These are phyloP conservation scores for Keiferia lycopersicella DNA, from an alignment of 2,888 invertebrate species.

Conservation along the genomic window DNA sequence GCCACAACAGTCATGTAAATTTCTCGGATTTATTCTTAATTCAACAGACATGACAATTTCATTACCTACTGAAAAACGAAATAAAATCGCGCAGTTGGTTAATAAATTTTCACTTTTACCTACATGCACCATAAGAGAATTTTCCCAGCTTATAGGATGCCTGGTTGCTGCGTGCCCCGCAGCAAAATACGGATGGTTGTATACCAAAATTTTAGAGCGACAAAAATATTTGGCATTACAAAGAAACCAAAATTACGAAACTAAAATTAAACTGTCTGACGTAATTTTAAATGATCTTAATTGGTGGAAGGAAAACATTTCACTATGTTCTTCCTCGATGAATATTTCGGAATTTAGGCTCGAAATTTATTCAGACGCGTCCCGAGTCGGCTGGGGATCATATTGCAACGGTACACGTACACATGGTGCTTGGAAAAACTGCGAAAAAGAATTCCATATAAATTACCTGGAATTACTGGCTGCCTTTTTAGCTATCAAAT, in stretches of 20 bases:
- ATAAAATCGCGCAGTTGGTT: conserved; percentile 1
- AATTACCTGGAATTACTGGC: conserved; percentile 21
- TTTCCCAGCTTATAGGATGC: neutral
- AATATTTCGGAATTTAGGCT: neutral
- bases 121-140: conserved; percentile 13
- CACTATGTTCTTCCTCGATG: neutral
- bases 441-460: conserved; percentile 1
- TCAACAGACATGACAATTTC: conserved; percentile 2
- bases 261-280: neutral
- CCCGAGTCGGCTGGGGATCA: conserved; percentile 26
- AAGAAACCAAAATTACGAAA: conserved; percentile 6
- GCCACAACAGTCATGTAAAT: conserved; percentile 13
- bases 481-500: conserved; percentile 21
- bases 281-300: neutral
- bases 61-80: conserved; percentile 11
- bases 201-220: conserved; percentile 24
- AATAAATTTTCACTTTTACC: neutral
- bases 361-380: conserved; percentile 30
- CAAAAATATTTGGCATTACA: conserved; percentile 16
- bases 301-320: conserved; percentile 21
- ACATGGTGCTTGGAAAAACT: conserved; percentile 15
- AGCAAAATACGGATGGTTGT: conserved; percentile 20
- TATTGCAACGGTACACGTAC: conserved; percentile 5
- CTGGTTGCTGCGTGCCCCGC: neutral
- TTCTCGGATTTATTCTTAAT: conserved; percentile 18